These are phyloP conservation scores for Phyllostomus hastatus DNA, from an alignment of 2,113 vertebrate species.

Conservation along the genomic window DNA sequence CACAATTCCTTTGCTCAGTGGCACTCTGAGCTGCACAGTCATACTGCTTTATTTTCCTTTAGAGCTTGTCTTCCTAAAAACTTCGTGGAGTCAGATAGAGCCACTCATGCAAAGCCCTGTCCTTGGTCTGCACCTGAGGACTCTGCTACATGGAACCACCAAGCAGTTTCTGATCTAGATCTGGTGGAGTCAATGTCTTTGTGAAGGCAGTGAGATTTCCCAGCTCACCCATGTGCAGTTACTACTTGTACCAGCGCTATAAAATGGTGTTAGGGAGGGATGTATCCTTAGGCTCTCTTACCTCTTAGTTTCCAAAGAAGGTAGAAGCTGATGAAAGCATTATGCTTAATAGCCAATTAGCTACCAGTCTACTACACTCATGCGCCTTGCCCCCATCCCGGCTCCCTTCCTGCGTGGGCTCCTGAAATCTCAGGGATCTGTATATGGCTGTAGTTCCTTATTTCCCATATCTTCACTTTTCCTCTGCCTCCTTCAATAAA, in stretches of 20 bases:
- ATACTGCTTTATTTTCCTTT: background rate
- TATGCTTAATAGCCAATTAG: background rate
- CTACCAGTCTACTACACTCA: no score
- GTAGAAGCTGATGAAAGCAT: background rate
- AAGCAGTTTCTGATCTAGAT: background rate
- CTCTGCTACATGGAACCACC: background rate
- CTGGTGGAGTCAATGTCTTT: background rate
- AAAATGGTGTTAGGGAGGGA: background rate
- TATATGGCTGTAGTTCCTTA: background rate
- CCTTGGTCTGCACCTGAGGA: background rate
- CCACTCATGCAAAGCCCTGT: background rate
- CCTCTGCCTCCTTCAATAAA: background rate
- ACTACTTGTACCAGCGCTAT: background rate
- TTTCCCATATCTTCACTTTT: background rate
- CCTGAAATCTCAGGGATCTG: background rate
- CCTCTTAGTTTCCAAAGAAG: background rate
- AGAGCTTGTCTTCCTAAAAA: background rate
- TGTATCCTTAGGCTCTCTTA: background rate
- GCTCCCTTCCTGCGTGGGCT: background rate
- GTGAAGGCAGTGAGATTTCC: background rate
- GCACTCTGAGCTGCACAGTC: background rate
- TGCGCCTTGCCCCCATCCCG: fast-evolving
- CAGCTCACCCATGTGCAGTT: background rate
- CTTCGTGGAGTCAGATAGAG: background rate
- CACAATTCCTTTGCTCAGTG: slow-evolving; percentile 38